These are phyloP conservation scores for Chionomys nivalis DNA, from an alignment of 2,113 vertebrate species.

Conservation along the genomic window DNA sequence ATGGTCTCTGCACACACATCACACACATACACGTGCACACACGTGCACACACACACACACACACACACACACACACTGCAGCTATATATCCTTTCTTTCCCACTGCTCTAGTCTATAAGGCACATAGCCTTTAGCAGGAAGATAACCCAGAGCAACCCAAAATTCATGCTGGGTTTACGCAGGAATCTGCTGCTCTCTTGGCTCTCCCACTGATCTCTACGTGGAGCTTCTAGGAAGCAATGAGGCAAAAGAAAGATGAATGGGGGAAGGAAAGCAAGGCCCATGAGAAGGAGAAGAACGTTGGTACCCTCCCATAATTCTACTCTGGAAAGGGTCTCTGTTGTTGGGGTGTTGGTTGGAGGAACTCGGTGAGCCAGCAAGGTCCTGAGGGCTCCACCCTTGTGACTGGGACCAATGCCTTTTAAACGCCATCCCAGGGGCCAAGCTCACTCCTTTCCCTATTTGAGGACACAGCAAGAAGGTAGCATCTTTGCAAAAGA, in stretches of 20 bases:
- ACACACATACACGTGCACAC: too few relatives aligned
- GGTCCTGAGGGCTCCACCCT: neutral
- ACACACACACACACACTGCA: neutral
- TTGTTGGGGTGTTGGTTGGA: neutral
- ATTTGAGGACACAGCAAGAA: neutral
- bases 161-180: constrained; percentile 78
- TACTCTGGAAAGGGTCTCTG: too few relatives aligned
- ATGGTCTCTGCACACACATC: neutral
- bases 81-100: neutral
- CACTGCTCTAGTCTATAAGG: constrained; percentile 45
- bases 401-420: neutral
- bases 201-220: constrained; percentile 73
- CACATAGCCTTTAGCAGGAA: constrained; percentile 61
- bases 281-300: constrained; percentile 65
- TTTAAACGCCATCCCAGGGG: neutral
- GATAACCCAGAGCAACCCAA: constrained; percentile 68
- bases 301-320: neutral
- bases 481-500: neutral
- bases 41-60: fast-evolving
- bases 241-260: neutral
- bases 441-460: neutral
- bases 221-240: constrained; percentile 74
- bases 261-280: neutral
- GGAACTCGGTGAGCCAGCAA: neutral
- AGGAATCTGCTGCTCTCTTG: constrained; percentile 78